Conservation (phyloP, 2,113 vertebrate species). For the Phodopus roborovskii region DNA sequence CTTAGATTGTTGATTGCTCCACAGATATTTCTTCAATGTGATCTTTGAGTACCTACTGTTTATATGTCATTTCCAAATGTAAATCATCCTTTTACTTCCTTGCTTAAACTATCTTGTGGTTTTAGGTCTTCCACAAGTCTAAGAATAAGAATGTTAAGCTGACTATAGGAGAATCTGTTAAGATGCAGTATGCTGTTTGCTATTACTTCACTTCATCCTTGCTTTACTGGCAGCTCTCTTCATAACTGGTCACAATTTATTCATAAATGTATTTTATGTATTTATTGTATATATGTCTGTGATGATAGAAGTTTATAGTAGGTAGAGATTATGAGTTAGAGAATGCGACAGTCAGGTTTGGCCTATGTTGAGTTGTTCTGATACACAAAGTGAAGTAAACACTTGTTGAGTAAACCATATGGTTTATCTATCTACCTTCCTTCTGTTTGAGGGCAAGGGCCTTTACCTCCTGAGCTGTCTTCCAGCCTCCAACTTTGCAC, state of each 20-base stretch:
- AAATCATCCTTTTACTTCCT: constrained; percentile 21
- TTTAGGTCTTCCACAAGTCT: not conserved
- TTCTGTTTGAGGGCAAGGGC: not conserved
- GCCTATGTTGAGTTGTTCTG: not conserved
- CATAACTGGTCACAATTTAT: not conserved
- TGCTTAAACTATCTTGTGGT: not conserved
- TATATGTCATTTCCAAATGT: not conserved
- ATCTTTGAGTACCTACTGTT: constrained; percentile 36
- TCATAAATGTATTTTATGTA: not conserved
- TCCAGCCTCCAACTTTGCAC: not conserved
- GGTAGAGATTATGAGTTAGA: not conserved
- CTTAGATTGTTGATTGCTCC: not conserved
- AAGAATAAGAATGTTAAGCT: constrained; percentile 23
- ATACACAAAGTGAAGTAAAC: not conserved
- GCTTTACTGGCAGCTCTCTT: not conserved
- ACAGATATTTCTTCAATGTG: not conserved
- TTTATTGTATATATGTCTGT: not conserved
- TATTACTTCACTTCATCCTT: not conserved
- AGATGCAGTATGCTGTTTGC: not conserved
- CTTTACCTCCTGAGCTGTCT: not conserved
- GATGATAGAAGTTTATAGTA: not conserved
- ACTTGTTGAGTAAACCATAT: not conserved
- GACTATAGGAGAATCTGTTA: not conserved
- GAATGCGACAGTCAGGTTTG: not conserved
- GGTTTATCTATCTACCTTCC: not conserved